Base-by-base conservation (phyloP, 2,113 vertebrate genomes). In the Microcebus griseorufus region DNA sequence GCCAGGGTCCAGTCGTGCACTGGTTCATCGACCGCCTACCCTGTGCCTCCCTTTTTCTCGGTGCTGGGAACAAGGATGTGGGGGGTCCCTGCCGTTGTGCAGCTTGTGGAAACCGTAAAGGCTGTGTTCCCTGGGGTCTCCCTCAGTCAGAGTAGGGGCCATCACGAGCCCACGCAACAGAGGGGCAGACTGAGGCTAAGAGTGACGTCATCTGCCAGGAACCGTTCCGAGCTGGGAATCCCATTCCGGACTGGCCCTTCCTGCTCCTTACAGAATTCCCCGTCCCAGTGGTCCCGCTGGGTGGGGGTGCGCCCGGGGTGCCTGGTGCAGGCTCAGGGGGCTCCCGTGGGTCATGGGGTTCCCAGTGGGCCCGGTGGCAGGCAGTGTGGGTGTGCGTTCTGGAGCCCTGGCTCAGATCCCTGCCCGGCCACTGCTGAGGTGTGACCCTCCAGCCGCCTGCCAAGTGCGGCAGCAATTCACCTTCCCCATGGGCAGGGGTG, bases 361-460 rank as follows among this genome's bases (percentile, higher is more conserved):
- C 60, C 4, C 8, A 58, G 9, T 23, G 39, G 9, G 17, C 34
- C 1, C 23, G 1, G 13, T 1, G 12, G 22, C 4, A 45, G 22
- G 32, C 2, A 18, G 37, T 1, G 8, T n/a, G 9, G 25, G 20
- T 58, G n/a, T 22, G 64, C 23, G 13, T 29, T 91, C 29, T 2
- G 14, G 37, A 29, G 73, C 3, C 60, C 13, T 4, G 25, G 34
- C 5, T 25, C 72, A 45, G 25, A 75, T 29, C 39, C 7, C 72
- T 16, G 39, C 39, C 27, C 3, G 2, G 45, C 12, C 23, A 27
- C 9, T 60, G 27, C 42, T 42, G 82, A 1, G 3, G 13, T 58
- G 45, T 23, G 60, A 60, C 62, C 14, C 39, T 60, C n/a, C 39
- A 3, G 58, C 39, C 22, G 25, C 29, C 37, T 67, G 55, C 55